phyloP scores from a whole-genome alignment of 2,888 invertebrate genomes.

The Drosophila incognita region DNA sequence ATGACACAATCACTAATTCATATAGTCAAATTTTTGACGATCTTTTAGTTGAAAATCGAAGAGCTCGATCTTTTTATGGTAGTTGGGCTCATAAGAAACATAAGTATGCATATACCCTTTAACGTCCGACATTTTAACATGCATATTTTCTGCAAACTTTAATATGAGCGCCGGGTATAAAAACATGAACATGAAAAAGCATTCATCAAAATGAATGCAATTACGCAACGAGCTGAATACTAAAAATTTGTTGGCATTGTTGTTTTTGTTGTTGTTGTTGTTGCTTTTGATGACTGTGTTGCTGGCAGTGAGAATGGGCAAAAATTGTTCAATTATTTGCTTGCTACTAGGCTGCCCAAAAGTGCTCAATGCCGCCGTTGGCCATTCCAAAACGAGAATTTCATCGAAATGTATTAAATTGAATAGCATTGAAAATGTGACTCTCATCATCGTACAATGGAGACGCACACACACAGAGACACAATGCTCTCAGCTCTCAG shows the following conservation, averaged over 20 bases:
- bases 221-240: conserved; percentile 57
- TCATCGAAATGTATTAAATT: conserved; percentile 52
- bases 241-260: conserved; percentile 40
- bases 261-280: conserved; percentile 4
- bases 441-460: conserved; percentile 32
- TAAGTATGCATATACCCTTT: neutral
- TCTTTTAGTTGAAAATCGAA: neutral
- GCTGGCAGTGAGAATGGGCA: conserved; percentile 46
- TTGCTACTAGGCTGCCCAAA: conserved; percentile 40
- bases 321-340: conserved; percentile 59
- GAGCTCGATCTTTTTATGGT: neutral
- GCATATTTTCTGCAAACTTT: neutral
- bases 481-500: conserved; percentile 18
- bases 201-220: conserved; percentile 65
- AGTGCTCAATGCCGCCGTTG: conserved; percentile 33
- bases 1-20: neutral
- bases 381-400: conserved; percentile 34
- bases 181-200: conserved; percentile 24
- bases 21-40: neutral
- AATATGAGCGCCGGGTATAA: conserved; percentile 1
- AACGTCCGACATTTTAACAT: neutral
- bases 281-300: conserved; percentile 23
- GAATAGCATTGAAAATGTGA: conserved; percentile 46
- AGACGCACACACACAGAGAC: conserved; percentile 15
- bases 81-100: neutral